These are phyloP conservation scores for Malacoraja senta DNA, from an alignment of 2,797 vertebrate species.

Conservation along the genomic window DNA sequence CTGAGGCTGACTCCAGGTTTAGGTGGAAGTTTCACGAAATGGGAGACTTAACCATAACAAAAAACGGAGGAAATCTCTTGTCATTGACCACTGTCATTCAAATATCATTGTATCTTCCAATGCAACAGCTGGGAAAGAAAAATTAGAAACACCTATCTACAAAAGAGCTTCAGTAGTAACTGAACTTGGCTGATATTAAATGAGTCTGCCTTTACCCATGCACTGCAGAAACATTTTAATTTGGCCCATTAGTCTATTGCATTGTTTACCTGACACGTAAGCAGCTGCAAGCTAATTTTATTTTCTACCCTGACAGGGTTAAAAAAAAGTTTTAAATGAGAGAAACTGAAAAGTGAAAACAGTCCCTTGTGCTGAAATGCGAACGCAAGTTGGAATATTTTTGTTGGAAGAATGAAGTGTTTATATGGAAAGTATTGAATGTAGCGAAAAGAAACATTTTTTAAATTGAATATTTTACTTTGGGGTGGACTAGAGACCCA, in stretches of 20 bases:
- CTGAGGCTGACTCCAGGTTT: too few relatives aligned
- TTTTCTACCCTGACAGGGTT: neutral
- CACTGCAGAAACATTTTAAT: neutral
- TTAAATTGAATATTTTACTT: neutral
- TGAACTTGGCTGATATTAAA: neutral
- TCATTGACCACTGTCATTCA: too few relatives aligned
- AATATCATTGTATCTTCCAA: too few relatives aligned
- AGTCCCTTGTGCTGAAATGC: slow-evolving; percentile 30
- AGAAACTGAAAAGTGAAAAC: slow-evolving; percentile 14
- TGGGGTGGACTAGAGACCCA: neutral
- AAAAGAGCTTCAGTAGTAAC: neutral
- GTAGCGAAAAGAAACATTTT: slow-evolving; percentile 23
- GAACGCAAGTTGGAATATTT: slow-evolving; percentile 12
- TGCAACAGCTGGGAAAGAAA: too few relatives aligned
- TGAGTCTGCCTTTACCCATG: neutral
- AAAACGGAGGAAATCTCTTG: too few relatives aligned
- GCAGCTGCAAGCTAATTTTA: neutral
- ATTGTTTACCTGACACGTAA: neutral
- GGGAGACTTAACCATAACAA: too few relatives aligned
- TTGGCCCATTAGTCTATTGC: neutral
- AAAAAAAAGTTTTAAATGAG: neutral
- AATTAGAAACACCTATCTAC: neutral
- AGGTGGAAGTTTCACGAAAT: too few relatives aligned
- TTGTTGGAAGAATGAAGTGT: slow-evolving; percentile 30
- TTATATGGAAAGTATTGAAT: slow-evolving; percentile 35